Evolutionary conservation across 2,888 invertebrate species (phyloP), one percentile per base, ranked within the genome.

Genomic region (Aporophyla nigra): DNA sequence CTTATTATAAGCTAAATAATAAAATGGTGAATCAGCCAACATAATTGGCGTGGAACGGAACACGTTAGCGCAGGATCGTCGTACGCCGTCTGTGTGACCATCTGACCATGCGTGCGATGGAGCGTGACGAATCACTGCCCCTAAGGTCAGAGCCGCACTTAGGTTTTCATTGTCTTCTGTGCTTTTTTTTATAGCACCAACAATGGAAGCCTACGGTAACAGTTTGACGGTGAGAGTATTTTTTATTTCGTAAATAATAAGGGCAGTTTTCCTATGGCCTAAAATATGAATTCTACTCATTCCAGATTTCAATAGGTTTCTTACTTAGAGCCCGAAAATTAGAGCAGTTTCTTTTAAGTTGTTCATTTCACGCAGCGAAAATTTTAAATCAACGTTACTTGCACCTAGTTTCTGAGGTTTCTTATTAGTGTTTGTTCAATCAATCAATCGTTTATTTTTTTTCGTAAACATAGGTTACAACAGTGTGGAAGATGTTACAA

Each of bases 41-140:
- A 82, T 87, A 87, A 87, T 87, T 87, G 87, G 87, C 86, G 80
- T 87, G 74, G 80, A 81, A 80, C 73, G 78, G 78, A 79, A 78
- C 77, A 79, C 76, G 70, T 86, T 73, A 76, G 68, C 61, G 71
- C 59, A 76, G 70, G 70, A 74, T 61, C 76, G 74, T 72, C 86
- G 76, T 49, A 65, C 65, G 76, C 54, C 80, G 74, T 81, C 84
- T 85, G 82, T 87, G 78, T 70, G 80, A 82, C 74, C 77, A 78
- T 87, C 77, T 72, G 82, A 82, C 76, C 74, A 78, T 58, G 77
- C 73, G 71, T 71, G 63, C 83, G 71, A 54, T 74, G 71, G 58
- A 80, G 76, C 86, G 74, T 65, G 75, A 72, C 84, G 70, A 84
- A 84, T 84, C 56, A 73, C 33, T 70, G 27, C 43, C 53, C 51